phyloP scores from a whole-genome alignment of 2,797 vertebrate genomes.

The Epinephelus coioides region DNA sequence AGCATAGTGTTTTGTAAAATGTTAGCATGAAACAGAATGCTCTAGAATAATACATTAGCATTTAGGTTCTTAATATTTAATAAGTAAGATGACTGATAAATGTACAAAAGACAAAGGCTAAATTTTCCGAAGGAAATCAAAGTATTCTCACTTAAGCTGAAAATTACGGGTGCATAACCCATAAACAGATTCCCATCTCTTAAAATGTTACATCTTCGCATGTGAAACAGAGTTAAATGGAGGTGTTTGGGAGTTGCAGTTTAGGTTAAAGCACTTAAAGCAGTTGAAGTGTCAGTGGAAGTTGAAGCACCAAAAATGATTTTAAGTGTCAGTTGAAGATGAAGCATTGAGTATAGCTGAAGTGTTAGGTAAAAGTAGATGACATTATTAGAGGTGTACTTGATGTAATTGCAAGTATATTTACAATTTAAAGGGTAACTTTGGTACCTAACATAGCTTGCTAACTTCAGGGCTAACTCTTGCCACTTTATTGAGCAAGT shows the following conservation, averaged over 20 bases:
- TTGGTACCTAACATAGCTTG: too few relatives aligned
- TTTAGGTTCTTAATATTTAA: background rate
- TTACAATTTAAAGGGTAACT: background rate
- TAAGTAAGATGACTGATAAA: background rate
- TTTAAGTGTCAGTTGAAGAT: constrained; percentile 11
- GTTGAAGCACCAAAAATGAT: background rate
- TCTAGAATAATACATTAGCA: background rate
- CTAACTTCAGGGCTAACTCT: too few relatives aligned
- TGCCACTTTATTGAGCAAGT: too few relatives aligned
- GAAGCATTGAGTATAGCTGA: background rate
- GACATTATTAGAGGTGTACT: background rate
- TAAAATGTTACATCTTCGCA: background rate
- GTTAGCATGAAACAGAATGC: background rate
- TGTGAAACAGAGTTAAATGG: background rate
- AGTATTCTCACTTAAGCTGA: background rate
- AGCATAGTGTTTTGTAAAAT: background rate
- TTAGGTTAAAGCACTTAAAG: background rate
- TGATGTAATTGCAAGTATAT: background rate
- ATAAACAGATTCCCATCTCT: background rate
- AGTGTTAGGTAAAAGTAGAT: background rate
- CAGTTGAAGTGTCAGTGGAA: constrained; percentile 6
- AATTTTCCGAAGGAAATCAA: background rate
- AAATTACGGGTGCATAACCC: background rate
- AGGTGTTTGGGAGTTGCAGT: background rate
- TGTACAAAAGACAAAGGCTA: background rate